phyloP scores from a whole-genome alignment of 2,113 vertebrate genomes.

The Physeter macrocephalus region DNA sequence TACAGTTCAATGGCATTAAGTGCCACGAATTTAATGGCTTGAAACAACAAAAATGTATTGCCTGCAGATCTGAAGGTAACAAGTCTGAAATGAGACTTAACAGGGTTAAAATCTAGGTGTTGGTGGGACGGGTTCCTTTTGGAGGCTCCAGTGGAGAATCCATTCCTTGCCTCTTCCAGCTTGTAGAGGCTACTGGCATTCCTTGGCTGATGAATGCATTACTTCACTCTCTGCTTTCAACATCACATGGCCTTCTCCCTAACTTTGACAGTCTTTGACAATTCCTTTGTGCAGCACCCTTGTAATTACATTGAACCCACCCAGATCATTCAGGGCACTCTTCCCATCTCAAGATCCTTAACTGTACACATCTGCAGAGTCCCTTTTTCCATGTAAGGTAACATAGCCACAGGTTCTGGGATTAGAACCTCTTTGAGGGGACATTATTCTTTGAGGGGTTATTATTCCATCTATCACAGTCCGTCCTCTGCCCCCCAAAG shows the following conservation, averaged over 20 bases:
- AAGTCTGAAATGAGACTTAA: background rate
- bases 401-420: background rate
- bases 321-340: background rate
- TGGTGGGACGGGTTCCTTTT: background rate
- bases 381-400: background rate
- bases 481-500: background rate
- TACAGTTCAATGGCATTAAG: background rate
- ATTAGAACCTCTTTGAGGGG: background rate
- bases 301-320: rapidly evolving
- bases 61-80: background rate
- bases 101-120: background rate
- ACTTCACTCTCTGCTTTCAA: background rate
- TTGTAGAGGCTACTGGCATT: background rate
- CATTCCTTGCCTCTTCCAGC: background rate
- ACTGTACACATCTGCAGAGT: background rate
- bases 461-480: background rate
- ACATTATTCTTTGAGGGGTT: too few relatives aligned
- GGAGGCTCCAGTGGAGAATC: background rate
- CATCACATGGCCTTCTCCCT: background rate
- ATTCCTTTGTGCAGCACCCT: background rate
- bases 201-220: background rate
- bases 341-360: background rate
- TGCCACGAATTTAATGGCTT: background rate
- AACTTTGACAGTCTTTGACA: too few relatives aligned
- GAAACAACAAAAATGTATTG: background rate